Percentiles rank a stretch among this genome's conserved stretches.
phyloP scores from a whole-genome alignment of 2,888 invertebrate species.

The Synanthedon andrenaeformis region DNA sequence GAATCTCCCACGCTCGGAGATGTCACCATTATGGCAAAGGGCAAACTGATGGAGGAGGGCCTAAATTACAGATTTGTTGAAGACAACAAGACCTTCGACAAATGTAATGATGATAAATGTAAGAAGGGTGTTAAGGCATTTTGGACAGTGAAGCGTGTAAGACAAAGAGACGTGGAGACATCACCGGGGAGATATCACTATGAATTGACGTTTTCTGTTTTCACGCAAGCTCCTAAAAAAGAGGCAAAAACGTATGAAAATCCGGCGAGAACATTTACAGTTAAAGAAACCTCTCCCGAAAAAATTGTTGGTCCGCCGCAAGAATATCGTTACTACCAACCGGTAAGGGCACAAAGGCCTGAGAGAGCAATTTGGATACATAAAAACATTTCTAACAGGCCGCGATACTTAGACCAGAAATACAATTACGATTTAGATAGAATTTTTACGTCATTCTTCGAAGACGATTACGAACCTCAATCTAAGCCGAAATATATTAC shows the following conservation, averaged over 20 bases:
- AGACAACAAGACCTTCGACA: slow-evolving; percentile 37
- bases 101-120: slow-evolving; percentile 55
- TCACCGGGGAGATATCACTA: slow-evolving; percentile 63
- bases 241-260: slow-evolving; percentile 58
- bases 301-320: slow-evolving; percentile 21
- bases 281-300: slow-evolving; percentile 62
- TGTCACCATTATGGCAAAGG: slow-evolving; percentile 73
- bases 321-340: slow-evolving; percentile 14
- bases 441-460: slow-evolving; percentile 52
- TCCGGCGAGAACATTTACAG: slow-evolving; percentile 74
- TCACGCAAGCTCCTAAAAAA: slow-evolving; percentile 61
- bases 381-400: slow-evolving; percentile 32
- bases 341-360: slow-evolving; percentile 18
- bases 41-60: slow-evolving; percentile 69
- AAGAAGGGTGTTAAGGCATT: slow-evolving; percentile 69
- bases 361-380: slow-evolving; percentile 53
- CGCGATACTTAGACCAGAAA: slow-evolving; percentile 24
- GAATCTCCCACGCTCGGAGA: slow-evolving; percentile 72
- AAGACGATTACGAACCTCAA: slow-evolving; percentile 21
- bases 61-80: slow-evolving; percentile 70
- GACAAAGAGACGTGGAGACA: slow-evolving; percentile 70
- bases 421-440: slow-evolving; percentile 39
- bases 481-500: slow-evolving; percentile 19
- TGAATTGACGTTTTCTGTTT: slow-evolving; percentile 76
- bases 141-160: slow-evolving; percentile 77